These are phyloP conservation scores for Harpagifer antarcticus DNA, from an alignment of 2,797 vertebrate species.

Conservation along the genomic window DNA sequence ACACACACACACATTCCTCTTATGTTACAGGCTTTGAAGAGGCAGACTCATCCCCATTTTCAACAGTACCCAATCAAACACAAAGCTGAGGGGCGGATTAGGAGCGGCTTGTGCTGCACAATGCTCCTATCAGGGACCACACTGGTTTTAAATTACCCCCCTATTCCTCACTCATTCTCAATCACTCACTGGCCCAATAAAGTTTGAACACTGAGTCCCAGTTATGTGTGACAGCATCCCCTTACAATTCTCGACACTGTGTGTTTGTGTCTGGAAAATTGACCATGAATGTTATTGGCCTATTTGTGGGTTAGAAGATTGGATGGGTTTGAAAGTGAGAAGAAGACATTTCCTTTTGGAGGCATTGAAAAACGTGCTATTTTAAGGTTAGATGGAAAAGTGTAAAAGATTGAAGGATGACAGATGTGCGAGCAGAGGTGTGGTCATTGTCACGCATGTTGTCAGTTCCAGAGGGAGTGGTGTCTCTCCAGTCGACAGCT, in stretches of 20 bases:
- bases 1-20: constrained; percentile 67
- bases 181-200: constrained; percentile 81
- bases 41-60: constrained; percentile 86
- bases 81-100: constrained; percentile 82
- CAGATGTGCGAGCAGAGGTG: constrained; percentile 77
- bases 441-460: constrained; percentile 77
- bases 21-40: constrained; percentile 84
- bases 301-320: constrained; percentile 16
- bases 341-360: constrained; percentile 30
- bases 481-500: constrained; percentile 77
- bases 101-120: constrained; percentile 73
- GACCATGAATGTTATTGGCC: constrained; percentile 24
- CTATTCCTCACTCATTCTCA: constrained; percentile 71
- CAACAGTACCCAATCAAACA: constrained; percentile 87
- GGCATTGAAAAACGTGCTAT: constrained; percentile 1
- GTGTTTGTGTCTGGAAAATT: constrained; percentile 50
- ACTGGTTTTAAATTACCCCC: constrained; percentile 80
- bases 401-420: constrained; percentile 71
- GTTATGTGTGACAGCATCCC: constrained; percentile 51
- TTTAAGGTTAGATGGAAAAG: constrained; percentile 40
- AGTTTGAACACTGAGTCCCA: constrained; percentile 63
- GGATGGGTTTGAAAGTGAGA: constrained; percentile 29
- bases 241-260: constrained; percentile 35
- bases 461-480: constrained; percentile 73
- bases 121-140: constrained; percentile 80